Conservation (phyloP, 1,140 invertebrate genomes). For the Drosophila pallidifrons region DNA sequence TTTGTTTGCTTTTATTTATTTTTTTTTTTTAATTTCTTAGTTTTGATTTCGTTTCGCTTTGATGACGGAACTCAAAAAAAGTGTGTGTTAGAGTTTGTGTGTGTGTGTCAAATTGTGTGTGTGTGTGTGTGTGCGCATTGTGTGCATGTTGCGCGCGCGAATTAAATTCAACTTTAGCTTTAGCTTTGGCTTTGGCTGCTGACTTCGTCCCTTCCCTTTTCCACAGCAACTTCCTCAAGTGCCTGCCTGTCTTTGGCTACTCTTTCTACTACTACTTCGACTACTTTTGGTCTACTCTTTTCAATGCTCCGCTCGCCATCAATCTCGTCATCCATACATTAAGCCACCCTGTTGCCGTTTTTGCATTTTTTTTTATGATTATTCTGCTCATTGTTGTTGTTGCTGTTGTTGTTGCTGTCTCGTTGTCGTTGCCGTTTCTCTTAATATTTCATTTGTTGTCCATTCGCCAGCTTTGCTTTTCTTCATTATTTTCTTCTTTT, state of each 20-base stretch:
- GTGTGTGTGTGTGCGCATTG: slow-evolving; percentile 24
- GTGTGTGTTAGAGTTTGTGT: slow-evolving; percentile 18
- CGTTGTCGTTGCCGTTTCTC: slow-evolving; percentile 22
- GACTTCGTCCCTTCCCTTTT: neutral
- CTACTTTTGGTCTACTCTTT: neutral
- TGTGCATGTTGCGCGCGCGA: slow-evolving; percentile 32
- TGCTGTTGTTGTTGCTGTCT: slow-evolving; percentile 3
- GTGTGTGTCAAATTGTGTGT: slow-evolving; percentile 15
- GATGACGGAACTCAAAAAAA: slow-evolving; percentile 43
- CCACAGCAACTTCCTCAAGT: slow-evolving; percentile 3
- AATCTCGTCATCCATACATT: slow-evolving; percentile 15
- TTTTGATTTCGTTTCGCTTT: slow-evolving; percentile 27
- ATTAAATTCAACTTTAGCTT: slow-evolving; percentile 31
- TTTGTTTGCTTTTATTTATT: neutral
- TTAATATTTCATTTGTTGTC: slow-evolving; percentile 46
- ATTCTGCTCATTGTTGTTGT: slow-evolving; percentile 25
- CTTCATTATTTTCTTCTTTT: slow-evolving; percentile 28
- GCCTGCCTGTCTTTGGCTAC: neutral
- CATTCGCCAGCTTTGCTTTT: slow-evolving; percentile 41
- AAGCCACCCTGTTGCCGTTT: slow-evolving; percentile 38
- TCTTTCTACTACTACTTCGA: neutral
- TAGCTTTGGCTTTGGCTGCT: neutral
- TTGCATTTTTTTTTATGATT: slow-evolving; percentile 8
- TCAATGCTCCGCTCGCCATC: slow-evolving; percentile 7
- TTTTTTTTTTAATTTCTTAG: no score